Base-by-base conservation (phyloP, 1,140 invertebrate genomes). In the Ephestia elutella region DNA sequence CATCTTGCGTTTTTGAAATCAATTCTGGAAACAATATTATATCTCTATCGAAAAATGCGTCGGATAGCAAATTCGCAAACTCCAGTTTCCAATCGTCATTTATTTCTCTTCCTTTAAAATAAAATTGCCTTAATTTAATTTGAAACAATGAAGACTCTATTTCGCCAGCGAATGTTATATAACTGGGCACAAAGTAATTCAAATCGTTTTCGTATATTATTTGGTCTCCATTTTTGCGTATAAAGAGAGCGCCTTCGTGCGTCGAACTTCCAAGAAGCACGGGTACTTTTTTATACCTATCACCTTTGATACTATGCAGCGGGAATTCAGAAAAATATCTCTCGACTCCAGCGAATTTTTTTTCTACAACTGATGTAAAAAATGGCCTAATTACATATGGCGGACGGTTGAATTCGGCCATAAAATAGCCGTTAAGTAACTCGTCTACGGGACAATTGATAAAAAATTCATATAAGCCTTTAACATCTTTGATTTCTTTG, bases 271-370 rank as follows among this genome's bases (percentile, higher is more conserved):
- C 92, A 7, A 90, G 56, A 0, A 94, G 75, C 5, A 90, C 83
- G 0, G 93, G 93, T 13, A 94, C 78, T 62, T 91, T 89, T 11
- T 89, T 69, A 57, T 90, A 91, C 1, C 80, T 75, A 66, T 90
- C 86, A n/a, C 73, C 71, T 8, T 57, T 59, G 13, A 90, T 65
- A 9, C 81, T 71, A 18, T 78, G 62, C 35, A 77, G 58, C 0
- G 89, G 86, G 30, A 69, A 57, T 50, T 89, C 81, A 0, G 71
- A 65, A n/a, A 90, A 73, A 62, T 89, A 89, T 2, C 64, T 54
- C 59, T 84, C 74, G 9, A 82, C 68, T 2, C 75, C 71, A 9
- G 75, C 69, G 25, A 89, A 87, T 32, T 73, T 56, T 59, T 82
- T 87, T 62, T 90, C 90, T 1, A 90, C 71, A 0, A 89, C 82